Conservation (phyloP, 2,113 vertebrate species). For the Percina caprodes region DNA sequence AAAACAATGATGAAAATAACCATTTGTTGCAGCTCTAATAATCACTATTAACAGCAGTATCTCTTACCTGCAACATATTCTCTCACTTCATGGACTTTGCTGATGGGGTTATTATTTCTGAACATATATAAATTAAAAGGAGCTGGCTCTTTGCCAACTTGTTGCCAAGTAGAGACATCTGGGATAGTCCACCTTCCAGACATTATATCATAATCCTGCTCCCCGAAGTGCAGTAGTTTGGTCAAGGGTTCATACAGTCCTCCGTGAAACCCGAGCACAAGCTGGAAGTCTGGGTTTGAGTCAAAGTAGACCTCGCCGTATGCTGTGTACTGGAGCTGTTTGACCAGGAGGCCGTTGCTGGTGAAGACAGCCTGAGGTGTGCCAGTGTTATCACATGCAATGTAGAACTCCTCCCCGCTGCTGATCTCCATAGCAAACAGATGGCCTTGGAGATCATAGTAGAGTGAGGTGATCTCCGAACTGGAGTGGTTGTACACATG, state of each 20-base stretch:
- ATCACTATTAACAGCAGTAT: not conserved
- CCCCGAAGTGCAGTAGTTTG: constrained; percentile 96
- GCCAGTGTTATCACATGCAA: constrained; percentile 96
- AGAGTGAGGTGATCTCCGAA: constrained; percentile 97
- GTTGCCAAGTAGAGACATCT: constrained; percentile 93
- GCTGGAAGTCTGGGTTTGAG: constrained; percentile 96
- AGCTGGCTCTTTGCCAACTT: constrained; percentile 90
- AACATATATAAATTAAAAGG: constrained; percentile 99
- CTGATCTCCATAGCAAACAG: constrained; percentile 99
- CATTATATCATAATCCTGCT: constrained; percentile 96
- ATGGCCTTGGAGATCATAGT: constrained; percentile 98
- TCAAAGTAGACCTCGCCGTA: constrained; percentile 98
- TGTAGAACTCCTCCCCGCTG: constrained; percentile 97
- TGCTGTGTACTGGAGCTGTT: constrained; percentile 97
- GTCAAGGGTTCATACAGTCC: constrained; percentile 96
- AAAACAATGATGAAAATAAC: not conserved
- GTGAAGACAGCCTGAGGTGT: constrained; percentile 96
- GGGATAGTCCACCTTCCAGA: constrained; percentile 96
- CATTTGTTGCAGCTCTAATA: not conserved
- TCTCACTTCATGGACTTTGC: constrained; percentile 95
- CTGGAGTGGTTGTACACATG: constrained; percentile 98
- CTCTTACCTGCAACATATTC: constrained; percentile 96
- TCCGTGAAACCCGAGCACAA: constrained; percentile 97
- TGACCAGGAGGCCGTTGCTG: constrained; percentile 95
- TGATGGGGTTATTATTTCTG: constrained; percentile 97